Percentiles rank a stretch among this genome's conserved stretches.
These are phyloP conservation scores for Smithornis capensis DNA, from an alignment of 2,113 vertebrate genomes.

Conservation along the genomic window DNA sequence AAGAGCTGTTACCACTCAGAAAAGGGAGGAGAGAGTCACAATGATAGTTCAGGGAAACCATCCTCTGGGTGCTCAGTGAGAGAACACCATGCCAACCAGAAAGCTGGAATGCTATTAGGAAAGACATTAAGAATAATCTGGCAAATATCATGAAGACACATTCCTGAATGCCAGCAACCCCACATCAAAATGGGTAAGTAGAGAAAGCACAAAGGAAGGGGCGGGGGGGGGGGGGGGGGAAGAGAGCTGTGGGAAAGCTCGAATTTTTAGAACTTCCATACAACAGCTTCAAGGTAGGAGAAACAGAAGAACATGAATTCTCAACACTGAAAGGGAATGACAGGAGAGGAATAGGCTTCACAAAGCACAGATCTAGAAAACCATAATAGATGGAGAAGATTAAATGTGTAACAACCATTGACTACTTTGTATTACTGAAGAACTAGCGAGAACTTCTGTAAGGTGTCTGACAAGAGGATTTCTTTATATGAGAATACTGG, in stretches of 20 bases:
- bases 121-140: not conserved
- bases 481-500: not conserved
- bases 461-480: not conserved
- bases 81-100: not conserved
- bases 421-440: not conserved
- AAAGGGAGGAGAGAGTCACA: not conserved
- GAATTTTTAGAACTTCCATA: not conserved
- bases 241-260: no score
- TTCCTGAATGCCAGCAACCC: not conserved
- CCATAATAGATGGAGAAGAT: not conserved
- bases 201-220: not conserved
- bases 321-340: not conserved
- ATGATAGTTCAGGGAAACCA: slow-evolving; percentile 8
- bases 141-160: not conserved
- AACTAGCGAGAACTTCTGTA: not conserved
- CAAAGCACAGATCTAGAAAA: not conserved
- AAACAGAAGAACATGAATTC: not conserved
- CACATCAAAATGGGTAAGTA: not conserved
- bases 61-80: not conserved
- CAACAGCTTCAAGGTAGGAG: not conserved
- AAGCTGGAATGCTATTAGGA: not conserved
- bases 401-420: not conserved
- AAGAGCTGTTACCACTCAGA: not conserved
- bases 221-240: no score
- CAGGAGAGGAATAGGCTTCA: not conserved